A percentile compares a stretch with the other conserved stretches of the same genome.
These are phyloP conservation scores for Mayetiola destructor DNA, from an alignment of 2,888 invertebrate genomes.

Conservation along the genomic window DNA sequence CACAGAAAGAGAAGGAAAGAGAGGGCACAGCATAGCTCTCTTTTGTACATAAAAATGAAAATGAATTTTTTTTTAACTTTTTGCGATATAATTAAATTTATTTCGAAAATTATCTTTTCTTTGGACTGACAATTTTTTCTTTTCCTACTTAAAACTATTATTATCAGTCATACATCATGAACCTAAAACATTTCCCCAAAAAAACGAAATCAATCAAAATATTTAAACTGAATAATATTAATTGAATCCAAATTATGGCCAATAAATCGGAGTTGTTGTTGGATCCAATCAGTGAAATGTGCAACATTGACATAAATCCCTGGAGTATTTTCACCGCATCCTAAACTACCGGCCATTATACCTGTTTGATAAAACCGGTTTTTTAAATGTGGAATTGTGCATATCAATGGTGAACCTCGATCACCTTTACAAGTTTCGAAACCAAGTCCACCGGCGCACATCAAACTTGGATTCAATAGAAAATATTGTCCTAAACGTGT, in stretches of 20 bases:
- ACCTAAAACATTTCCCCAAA: too few relatives aligned
- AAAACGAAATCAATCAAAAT: background rate
- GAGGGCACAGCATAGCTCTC: too few relatives aligned
- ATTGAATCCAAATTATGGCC: background rate
- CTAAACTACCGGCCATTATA: constrained; percentile 81
- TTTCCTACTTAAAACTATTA: too few relatives aligned
- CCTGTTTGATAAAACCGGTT: constrained; percentile 47
- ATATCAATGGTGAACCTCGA: constrained; percentile 66
- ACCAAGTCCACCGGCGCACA: constrained; percentile 63
- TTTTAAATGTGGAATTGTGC: constrained; percentile 41
- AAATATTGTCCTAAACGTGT: constrained; percentile 51
- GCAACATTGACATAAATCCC: constrained; percentile 27
- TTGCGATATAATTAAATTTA: too few relatives aligned
- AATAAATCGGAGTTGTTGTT: background rate
- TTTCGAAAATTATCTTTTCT: too few relatives aligned
- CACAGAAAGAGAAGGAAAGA: too few relatives aligned
- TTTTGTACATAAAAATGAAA: too few relatives aligned
- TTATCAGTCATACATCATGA: too few relatives aligned
- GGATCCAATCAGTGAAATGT: background rate
- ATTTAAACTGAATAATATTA: background rate
- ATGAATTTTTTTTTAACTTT: too few relatives aligned
- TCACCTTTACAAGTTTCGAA: constrained; percentile 65
- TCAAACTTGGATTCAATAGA: constrained; percentile 46
- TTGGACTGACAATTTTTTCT: too few relatives aligned
- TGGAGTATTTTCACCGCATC: constrained; percentile 58